A percentile compares a stretch with the other conserved stretches of the same genome.
Conservation (phyloP, 2,113 vertebrate species). For the Rhadina sibilatrix region DNA sequence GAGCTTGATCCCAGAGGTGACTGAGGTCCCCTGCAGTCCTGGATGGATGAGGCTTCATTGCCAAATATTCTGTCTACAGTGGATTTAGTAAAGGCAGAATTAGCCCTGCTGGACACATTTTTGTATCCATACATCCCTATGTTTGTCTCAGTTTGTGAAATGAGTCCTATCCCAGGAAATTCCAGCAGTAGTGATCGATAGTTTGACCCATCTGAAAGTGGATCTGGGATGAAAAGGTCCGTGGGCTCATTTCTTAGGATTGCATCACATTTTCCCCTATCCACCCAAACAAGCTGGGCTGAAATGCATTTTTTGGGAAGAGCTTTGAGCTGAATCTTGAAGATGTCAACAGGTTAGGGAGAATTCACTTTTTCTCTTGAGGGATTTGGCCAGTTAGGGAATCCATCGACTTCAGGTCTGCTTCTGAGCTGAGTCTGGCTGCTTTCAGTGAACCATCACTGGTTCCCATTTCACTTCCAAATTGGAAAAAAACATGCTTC, state of each 20-base stretch:
- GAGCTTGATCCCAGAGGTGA: background rate
- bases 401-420: background rate
- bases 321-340: background rate
- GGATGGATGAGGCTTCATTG: background rate
- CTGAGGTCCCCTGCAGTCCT: background rate
- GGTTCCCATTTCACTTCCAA: background rate
- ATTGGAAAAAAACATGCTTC: rapidly evolving
- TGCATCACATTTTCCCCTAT: background rate
- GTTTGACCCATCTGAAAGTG: rapidly evolving
- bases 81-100: background rate
- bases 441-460: background rate
- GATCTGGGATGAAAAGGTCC: background rate
- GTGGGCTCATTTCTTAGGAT: background rate
- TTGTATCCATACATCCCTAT: background rate
- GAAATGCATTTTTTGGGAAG: background rate
- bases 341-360: background rate
- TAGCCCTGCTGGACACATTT: background rate
- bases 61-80: background rate
- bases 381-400: background rate
- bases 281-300: background rate
- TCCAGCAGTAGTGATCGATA: background rate
- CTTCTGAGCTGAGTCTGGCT: background rate
- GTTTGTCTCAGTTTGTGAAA: background rate
- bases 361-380: background rate
- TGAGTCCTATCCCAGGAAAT: background rate